Evolutionary conservation across 1,140 invertebrate genomes (phyloP).

Genomic region (Helicoverpa armigera): DNA sequence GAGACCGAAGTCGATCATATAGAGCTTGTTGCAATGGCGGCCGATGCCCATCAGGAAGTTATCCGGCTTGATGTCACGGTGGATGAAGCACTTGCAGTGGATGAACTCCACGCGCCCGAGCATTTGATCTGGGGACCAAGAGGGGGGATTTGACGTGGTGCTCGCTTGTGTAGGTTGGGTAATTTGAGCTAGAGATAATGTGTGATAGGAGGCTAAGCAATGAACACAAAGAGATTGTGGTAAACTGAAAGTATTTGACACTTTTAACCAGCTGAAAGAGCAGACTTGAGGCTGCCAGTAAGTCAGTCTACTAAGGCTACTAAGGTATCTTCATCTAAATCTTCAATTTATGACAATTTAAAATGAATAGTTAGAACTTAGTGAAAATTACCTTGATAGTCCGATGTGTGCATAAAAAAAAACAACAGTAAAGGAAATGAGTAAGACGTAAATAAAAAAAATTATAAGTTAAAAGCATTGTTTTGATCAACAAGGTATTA

Average conservation of each 20-base stretch:
- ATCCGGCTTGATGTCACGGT: conserved; percentile 98
- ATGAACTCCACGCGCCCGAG: conserved; percentile 97
- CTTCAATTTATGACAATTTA: background rate
- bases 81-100: conserved; percentile 98
- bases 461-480: background rate
- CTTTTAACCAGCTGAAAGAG: too few species aligned
- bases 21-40: conserved; percentile 97
- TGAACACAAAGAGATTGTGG: too few species aligned
- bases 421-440: conserved; percentile 1
- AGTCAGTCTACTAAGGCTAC: too few species aligned
- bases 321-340: background rate
- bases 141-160: background rate
- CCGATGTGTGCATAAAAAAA: conserved; percentile 14
- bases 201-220: too few species aligned
- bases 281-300: too few species aligned
- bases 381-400: conserved; percentile 16
- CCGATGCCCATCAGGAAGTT: conserved; percentile 99
- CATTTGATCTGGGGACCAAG: conserved; percentile 91
- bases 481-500: too few species aligned
- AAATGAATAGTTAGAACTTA: too few species aligned
- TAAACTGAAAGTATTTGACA: too few species aligned
- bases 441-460: background rate
- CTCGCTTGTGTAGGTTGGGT: too few species aligned
- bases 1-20: conserved; percentile 99
- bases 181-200: too few species aligned